These are phyloP conservation scores for Haliclona indistincta DNA, from an alignment of 37 sponge, comb jelly and placozoan genomes.

Conservation along the genomic window DNA sequence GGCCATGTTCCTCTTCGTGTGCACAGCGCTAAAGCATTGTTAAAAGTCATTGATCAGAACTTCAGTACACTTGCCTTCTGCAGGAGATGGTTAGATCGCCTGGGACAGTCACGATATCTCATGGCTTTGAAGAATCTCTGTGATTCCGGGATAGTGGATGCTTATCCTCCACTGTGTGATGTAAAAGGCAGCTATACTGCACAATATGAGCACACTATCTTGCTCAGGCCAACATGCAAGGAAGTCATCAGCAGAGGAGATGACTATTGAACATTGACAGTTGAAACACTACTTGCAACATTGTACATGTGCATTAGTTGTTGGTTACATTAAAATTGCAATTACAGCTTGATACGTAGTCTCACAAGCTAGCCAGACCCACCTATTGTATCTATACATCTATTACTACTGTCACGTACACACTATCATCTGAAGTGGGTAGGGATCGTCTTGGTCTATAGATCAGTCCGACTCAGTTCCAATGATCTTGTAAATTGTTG, in stretches of 20 bases:
- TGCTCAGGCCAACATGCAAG: conserved; percentile 94
- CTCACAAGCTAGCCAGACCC: no score
- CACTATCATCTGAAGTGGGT: no score
- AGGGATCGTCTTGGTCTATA: no score
- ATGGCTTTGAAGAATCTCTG: conserved; percentile 93
- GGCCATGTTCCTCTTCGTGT: conserved; percentile 92
- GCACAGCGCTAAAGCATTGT: conserved; percentile 76
- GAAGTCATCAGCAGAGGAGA: conserved; percentile 94
- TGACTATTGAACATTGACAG: conserved; percentile 77
- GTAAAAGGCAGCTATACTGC: conserved; percentile 94
- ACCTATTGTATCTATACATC: no score
- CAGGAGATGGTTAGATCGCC: conserved; percentile 92
- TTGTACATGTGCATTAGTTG: no score
- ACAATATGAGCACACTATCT: conserved; percentile 97
- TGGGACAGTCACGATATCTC: conserved; percentile 92
- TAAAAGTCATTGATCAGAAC: conserved; percentile 93
- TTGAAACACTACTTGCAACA: no score
- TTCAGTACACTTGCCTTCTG: conserved; percentile 98
- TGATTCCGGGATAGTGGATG: conserved; percentile 89
- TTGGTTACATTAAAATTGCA: no score
- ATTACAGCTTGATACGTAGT: no score
- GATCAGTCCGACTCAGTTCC: no score
- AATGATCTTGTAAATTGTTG: no score
- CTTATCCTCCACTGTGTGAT: conserved; percentile 97
- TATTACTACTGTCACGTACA: no score